Base-by-base conservation (phyloP, 2,888 invertebrate genomes). In the Augiades crinisus region DNA sequence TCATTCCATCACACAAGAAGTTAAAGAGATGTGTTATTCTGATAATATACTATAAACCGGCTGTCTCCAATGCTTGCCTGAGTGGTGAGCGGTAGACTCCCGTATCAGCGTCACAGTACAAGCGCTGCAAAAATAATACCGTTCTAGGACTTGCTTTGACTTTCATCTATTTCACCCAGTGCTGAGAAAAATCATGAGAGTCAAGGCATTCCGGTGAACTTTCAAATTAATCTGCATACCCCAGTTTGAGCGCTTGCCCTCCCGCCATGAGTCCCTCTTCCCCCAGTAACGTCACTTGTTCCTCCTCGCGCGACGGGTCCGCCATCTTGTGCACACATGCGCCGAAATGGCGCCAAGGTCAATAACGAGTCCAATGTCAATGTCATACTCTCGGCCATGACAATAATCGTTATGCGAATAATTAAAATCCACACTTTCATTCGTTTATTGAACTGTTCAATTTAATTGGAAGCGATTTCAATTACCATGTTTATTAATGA, bases 191-290 rank as follows among this genome's bases (percentile, higher is more conserved):
- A 36, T 50, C 16, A 44, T 51, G 51, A 75, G 79, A 78, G 79
- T 85, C 80, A 82, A 81, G 71, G 76, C 81, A 73, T 67, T 74
- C 73, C 80, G 55, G 63, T 68, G 80, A 77, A 79, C 75, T 68
- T 61, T 68, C 72, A 69, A 75, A 70, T 74, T 72, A 77, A 75
- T 73, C 72, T 64, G 76, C 93, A 95, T 96, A 98, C 98, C 98
- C 98, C 91, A 98, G 93, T 92, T 98, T 98, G 87, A 98, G 95
- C 91, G 97, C 96, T 92, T 98, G 98, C 91, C 98, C 98, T 88
- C 96, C 96, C 80, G 97, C 96, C 87, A 95, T 93, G 82, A 97
- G 94, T 78, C 95, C 96, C 91, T 98, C 98, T 91, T 98, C 98
- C 87, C 98, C 98, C 82, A 99, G 94, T 80, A 99, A 94, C 72